A percentile compares a stretch with the other conserved stretches of the same genome.
phyloP scores from a whole-genome alignment of 2,888 invertebrate species.

The Agrypnus murinus region DNA sequence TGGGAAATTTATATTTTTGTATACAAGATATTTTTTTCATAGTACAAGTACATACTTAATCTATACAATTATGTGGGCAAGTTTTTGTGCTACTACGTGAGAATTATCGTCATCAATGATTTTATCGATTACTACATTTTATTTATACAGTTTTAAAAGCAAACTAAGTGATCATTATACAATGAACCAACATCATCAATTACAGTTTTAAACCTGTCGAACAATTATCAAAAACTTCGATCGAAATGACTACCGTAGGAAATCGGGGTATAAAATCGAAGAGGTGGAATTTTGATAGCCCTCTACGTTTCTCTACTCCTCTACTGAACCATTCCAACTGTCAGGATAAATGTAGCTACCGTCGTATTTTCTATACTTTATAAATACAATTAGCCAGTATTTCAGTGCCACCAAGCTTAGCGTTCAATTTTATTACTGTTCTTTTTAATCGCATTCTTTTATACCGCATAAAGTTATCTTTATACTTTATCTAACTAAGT shows the following conservation, averaged over 20 bases:
- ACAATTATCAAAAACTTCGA: constrained; percentile 53
- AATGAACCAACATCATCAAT: constrained; percentile 51
- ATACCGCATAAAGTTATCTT: constrained; percentile 39
- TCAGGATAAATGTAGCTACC: constrained; percentile 23
- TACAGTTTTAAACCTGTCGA: constrained; percentile 54
- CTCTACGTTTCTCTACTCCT: constrained; percentile 34
- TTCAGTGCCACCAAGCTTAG: constrained; percentile 39
- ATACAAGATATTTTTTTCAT: neutral
- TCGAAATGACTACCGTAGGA: constrained; percentile 49
- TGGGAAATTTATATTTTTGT: constrained; percentile 49
- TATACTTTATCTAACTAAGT: constrained; percentile 38
- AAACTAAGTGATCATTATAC: constrained; percentile 51
- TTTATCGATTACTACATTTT: constrained; percentile 7
- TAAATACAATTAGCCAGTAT: constrained; percentile 38
- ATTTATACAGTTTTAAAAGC: constrained; percentile 39
- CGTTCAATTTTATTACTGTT: constrained; percentile 36
- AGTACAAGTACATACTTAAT: neutral
- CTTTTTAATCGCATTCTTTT: constrained; percentile 40
- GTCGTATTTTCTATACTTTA: constrained; percentile 46
- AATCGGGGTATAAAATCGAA: constrained; percentile 47
- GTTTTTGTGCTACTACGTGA: constrained; percentile 10
- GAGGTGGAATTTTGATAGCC: constrained; percentile 51
- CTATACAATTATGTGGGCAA: constrained; percentile 17
- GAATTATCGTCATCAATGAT: constrained; percentile 17
- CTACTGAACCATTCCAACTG: constrained; percentile 28